Evolutionary conservation across 2,888 invertebrate species (phyloP).

Genomic region (Tetramorium bicarinatum): DNA sequence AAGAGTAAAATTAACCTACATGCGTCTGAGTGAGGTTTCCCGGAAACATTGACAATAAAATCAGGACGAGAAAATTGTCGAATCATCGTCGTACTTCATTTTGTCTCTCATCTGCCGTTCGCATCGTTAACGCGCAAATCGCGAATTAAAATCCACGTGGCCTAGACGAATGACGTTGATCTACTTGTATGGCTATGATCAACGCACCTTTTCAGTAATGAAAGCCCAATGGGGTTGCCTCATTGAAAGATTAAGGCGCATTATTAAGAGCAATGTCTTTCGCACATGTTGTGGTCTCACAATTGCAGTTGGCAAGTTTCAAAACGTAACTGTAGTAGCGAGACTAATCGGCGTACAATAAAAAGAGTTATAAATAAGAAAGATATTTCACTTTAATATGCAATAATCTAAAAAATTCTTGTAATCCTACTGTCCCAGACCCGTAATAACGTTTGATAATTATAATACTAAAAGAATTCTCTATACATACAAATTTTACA

Average conservation of each 20-base stretch:
- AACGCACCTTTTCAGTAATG: slow-evolving; percentile 26
- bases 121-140: slow-evolving; percentile 45
- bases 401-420: slow-evolving; percentile 22
- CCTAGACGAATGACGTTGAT: slow-evolving; percentile 33
- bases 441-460: neutral
- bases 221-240: slow-evolving; percentile 50
- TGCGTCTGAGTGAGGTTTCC: slow-evolving; percentile 23
- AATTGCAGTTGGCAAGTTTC: slow-evolving; percentile 26
- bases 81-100: slow-evolving; percentile 32
- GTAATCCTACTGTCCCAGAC: neutral
- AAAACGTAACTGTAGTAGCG: slow-evolving; percentile 38
- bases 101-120: slow-evolving; percentile 32
- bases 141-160: slow-evolving; percentile 47
- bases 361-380: slow-evolving; percentile 1
- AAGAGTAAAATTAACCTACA: slow-evolving; percentile 38
- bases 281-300: slow-evolving; percentile 38
- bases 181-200: slow-evolving; percentile 36
- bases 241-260: slow-evolving; percentile 56
- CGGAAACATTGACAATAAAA: slow-evolving; percentile 52
- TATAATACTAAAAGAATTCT: neutral
- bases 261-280: slow-evolving; percentile 50
- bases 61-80: slow-evolving; percentile 37
- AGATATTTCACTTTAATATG: slow-evolving; percentile 6
- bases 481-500: neutral
- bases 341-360: slow-evolving; percentile 31